Evolutionary conservation across 1,140 invertebrate genomes (phyloP).

Genomic region (fruit fly (Drosophila melanogaster)): Release_6_plus_ISO1_MT NT_033779.5:8635501-8636000

Average conservation of each 20-base stretch:
- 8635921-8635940: constrained; percentile 54
- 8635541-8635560: constrained; percentile 63
- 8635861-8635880: constrained; percentile 35
- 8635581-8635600: too few species aligned
- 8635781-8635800: constrained; percentile 39
- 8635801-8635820: constrained; percentile 33
- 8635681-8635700: not conserved
- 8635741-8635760: constrained; percentile 40
- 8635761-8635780: constrained; percentile 43
- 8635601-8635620: too few species aligned
- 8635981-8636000: constrained; percentile 40
- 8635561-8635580: constrained; percentile 6
- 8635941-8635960: constrained; percentile 38
- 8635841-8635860: constrained; percentile 48
- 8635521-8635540: constrained; percentile 52
- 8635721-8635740: not conserved
- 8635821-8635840: constrained; percentile 58
- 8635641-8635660: not conserved
- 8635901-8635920: constrained; percentile 40
- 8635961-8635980: constrained; percentile 21
- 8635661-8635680: not conserved
- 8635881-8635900: not conserved
- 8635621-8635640: too few species aligned
- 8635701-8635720: constrained; percentile 8
- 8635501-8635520: not conserved